Conservation (phyloP, 2,113 vertebrate genomes). For the Beaufortia kweichowensis region DNA sequence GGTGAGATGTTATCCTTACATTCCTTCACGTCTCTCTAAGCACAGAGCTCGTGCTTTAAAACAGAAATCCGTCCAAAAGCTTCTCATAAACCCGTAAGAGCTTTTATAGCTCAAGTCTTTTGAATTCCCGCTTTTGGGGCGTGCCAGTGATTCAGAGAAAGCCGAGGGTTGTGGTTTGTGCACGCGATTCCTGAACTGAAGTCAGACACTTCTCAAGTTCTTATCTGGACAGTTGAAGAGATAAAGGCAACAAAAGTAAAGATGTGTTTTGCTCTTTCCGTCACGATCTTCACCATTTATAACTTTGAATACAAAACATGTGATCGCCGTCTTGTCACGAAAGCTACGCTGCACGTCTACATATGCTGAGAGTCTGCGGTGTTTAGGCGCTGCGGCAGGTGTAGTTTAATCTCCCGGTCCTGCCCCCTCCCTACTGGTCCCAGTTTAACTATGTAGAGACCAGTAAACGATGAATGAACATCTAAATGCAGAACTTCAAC, state of each 20-base stretch:
- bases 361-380: neutral
- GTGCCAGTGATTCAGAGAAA: conserved; percentile 4
- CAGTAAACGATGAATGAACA: neutral
- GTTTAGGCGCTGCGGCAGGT: conserved; percentile 45
- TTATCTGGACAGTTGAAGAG: conserved; percentile 32
- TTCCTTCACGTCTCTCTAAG: conserved; percentile 60
- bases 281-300: conserved; percentile 21
- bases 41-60: conserved; percentile 36
- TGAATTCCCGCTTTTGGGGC: conserved; percentile 40
- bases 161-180: neutral
- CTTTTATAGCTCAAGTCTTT: conserved; percentile 21
- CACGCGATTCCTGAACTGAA: neutral
- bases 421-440: conserved; percentile 13
- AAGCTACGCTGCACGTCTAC: conserved; percentile 9
- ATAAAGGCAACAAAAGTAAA: conserved; percentile 23
- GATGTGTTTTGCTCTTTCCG: conserved; percentile 26
- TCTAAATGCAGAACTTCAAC: neutral
- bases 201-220: conserved; percentile 23
- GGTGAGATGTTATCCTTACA: conserved; percentile 66
- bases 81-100: conserved; percentile 49
- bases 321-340: conserved; percentile 29
- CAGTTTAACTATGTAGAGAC: conserved; percentile 20
- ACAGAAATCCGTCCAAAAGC: conserved; percentile 45
- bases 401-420: conserved; percentile 36
- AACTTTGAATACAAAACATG: neutral